These are phyloP conservation scores for Furnarius figulus DNA, from an alignment of 2,113 vertebrate genomes.

Conservation along the genomic window DNA sequence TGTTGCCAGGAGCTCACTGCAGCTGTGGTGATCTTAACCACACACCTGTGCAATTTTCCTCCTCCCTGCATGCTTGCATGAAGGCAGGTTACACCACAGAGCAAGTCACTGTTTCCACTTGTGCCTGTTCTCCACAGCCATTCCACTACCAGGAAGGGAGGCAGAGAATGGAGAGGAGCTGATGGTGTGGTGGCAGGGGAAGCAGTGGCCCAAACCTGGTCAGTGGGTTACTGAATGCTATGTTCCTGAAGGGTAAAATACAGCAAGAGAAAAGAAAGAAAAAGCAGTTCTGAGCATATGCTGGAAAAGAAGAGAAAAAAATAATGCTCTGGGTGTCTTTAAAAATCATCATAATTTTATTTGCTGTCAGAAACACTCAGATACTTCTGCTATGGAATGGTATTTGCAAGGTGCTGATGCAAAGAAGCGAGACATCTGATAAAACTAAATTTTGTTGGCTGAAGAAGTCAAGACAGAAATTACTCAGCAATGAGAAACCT, in stretches of 20 bases:
- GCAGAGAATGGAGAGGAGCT: too few relatives aligned
- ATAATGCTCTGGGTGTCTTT: not conserved
- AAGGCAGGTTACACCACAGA: fast-evolving
- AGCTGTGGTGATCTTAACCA: not conserved
- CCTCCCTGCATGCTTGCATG: fast-evolving
- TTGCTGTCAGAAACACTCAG: not conserved
- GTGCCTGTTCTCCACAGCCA: fast-evolving
- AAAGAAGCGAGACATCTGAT: fast-evolving
- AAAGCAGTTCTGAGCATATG: not conserved
- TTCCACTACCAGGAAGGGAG: too few relatives aligned
- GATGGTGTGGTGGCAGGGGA: fast-evolving
- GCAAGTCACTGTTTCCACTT: not conserved
- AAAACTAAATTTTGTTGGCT: not conserved
- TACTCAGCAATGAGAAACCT: not conserved
- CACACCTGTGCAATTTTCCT: not conserved
- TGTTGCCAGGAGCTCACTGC: not conserved
- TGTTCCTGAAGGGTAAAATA: not conserved
- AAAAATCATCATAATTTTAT: not conserved
- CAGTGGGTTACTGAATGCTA: not conserved
- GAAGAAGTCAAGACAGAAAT: not conserved
- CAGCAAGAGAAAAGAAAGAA: not conserved
- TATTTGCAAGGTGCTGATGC: not conserved
- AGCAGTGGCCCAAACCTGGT: not conserved
- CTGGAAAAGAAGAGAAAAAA: not conserved
- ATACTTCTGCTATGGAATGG: fast-evolving